Evolutionary conservation across 2,797 vertebrate species (phyloP).

Genomic region (Oryzias sinensis): DNA sequence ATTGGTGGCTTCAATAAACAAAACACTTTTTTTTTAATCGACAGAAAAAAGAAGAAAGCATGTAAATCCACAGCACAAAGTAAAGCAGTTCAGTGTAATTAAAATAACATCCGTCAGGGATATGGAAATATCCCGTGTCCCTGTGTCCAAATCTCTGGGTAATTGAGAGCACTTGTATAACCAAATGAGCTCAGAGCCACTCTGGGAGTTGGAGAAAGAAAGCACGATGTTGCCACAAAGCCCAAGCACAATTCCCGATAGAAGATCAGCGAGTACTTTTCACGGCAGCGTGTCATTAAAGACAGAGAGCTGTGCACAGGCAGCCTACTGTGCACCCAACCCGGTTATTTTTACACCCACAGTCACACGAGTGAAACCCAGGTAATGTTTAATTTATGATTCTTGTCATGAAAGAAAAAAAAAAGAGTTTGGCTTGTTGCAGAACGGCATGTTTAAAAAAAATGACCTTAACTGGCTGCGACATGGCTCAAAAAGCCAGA

Average conservation of each 20-base stretch:
- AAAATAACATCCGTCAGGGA: slow-evolving; percentile 73
- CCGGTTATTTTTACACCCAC: slow-evolving; percentile 67
- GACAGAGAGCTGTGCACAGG: slow-evolving; percentile 46
- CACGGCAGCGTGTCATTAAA: slow-evolving; percentile 66
- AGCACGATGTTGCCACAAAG: slow-evolving; percentile 52
- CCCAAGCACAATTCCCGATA: slow-evolving; percentile 36
- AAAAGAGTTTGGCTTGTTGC: background rate
- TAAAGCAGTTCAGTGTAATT: slow-evolving; percentile 70
- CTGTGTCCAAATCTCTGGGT: slow-evolving; percentile 66
- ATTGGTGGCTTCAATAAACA: slow-evolving; percentile 30
- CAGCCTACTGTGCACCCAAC: slow-evolving; percentile 53
- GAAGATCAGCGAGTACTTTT: slow-evolving; percentile 56
- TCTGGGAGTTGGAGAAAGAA: slow-evolving; percentile 71
- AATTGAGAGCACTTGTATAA: slow-evolving; percentile 73
- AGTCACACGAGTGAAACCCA: slow-evolving; percentile 59
- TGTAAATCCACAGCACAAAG: slow-evolving; percentile 62
- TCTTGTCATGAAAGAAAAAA: slow-evolving; percentile 46
- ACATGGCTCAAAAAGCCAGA: too few species aligned
- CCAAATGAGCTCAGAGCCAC: slow-evolving; percentile 76
- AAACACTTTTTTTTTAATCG: slow-evolving; percentile 35
- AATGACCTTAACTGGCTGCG: too few species aligned
- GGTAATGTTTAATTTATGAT: slow-evolving; percentile 77
- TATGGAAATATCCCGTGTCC: slow-evolving; percentile 74
- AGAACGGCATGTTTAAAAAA: too few species aligned
- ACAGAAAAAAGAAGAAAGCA: slow-evolving; percentile 53